Percentiles rank a stretch among this genome's conserved stretches.
phyloP scores from a whole-genome alignment of 2,888 invertebrate species.

The Lomographa bimaculata region DNA sequence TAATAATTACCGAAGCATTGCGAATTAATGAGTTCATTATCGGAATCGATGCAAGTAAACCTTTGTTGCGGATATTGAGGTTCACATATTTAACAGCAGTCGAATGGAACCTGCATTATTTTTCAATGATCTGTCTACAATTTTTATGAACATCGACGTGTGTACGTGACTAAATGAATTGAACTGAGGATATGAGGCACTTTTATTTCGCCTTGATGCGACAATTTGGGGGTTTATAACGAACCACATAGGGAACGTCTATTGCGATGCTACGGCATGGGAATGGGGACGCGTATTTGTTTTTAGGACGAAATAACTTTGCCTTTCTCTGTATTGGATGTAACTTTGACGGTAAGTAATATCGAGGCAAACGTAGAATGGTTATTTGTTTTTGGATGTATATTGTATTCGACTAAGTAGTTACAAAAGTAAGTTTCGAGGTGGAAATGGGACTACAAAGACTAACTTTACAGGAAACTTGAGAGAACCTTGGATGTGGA shows the following conservation, averaged over 20 bases:
- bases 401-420: no score
- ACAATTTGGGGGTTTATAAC: conserved; percentile 60
- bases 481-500: no score
- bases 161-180: conserved; percentile 46
- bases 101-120: conserved; percentile 9
- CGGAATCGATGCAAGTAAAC: conserved; percentile 10
- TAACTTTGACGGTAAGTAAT: conserved; percentile 19
- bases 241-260: conserved; percentile 49
- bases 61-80: conserved; percentile 13
- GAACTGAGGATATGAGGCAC: conserved; percentile 37
- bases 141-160: conserved; percentile 14
- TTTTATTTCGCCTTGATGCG: conserved; percentile 53
- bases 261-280: conserved; percentile 33
- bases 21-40: conserved; percentile 16
- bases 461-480: no score
- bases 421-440: no score
- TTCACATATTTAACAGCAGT: conserved; percentile 14
- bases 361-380: conserved; percentile 6
- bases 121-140: background rate
- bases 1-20: no score
- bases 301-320: conserved; percentile 44
- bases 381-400: conserved; percentile 1
- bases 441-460: no score
- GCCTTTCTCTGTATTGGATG: conserved; percentile 37
- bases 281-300: conserved; percentile 44